Evolutionary conservation across 2,888 invertebrate genomes (phyloP).

Genomic region (Entomobrya multifasciata): DNA sequence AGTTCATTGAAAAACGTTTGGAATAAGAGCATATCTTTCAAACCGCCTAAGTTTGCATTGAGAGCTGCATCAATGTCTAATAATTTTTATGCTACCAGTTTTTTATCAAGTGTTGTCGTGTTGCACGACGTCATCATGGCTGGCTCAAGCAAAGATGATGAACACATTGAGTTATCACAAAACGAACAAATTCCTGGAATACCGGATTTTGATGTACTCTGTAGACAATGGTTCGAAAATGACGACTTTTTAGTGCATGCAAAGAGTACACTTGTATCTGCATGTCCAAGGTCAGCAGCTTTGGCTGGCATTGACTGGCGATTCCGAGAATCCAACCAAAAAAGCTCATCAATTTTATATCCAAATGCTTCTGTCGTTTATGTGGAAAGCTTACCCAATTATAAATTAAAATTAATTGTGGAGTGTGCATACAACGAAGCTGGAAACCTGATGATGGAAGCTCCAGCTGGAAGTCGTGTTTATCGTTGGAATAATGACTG

Average conservation of each 20-base stretch:
- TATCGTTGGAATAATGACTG: background rate
- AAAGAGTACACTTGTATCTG: background rate
- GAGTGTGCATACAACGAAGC: slow-evolving; percentile 4
- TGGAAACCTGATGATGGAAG: background rate
- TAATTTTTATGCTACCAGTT: background rate
- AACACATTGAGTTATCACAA: background rate
- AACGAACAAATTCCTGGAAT: background rate
- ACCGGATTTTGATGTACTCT: background rate
- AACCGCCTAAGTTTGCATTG: too few species aligned
- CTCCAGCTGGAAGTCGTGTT: background rate
- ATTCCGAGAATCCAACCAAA: background rate
- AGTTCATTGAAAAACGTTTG: background rate
- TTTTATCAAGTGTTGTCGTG: background rate
- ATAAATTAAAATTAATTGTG: background rate
- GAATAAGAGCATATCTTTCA: background rate
- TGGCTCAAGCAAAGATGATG: too few species aligned
- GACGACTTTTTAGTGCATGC: background rate
- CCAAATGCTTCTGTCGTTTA: background rate
- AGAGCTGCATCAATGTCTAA: too few species aligned
- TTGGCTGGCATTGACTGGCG: background rate
- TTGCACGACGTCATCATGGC: background rate
- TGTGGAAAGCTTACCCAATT: background rate
- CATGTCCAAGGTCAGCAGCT: slow-evolving; percentile 8
- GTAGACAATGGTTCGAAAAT: slow-evolving; percentile 5
- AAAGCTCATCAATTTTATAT: background rate